Percentiles rank a stretch among this genome's conserved stretches.
Conservation (phyloP, 2,113 vertebrate genomes). For the rabbit (Oryctolagus cuniculus) region mOryCun1.1 NC_091434.1:27680501-27681000, state of each 20-base stretch:
- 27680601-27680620: slow-evolving; percentile 37
- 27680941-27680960: neutral
- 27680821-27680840: neutral
- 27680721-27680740: neutral
- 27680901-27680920: neutral
- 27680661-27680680: slow-evolving; percentile 21
- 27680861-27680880: neutral
- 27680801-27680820: neutral
- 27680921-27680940: neutral
- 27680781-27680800: neutral
- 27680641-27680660: neutral
- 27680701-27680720: neutral
- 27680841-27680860: neutral
- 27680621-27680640: neutral
- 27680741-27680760: neutral
- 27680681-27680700: neutral
- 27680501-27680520: slow-evolving; percentile 67
- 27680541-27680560: neutral
- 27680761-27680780: neutral
- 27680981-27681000: too few species aligned
- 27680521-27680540: neutral
- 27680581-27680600: neutral
- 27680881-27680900: neutral
- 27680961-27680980: neutral
- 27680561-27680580: neutral